phyloP scores from a whole-genome alignment of 1,140 invertebrate species.

The Bombus superbus region DNA sequence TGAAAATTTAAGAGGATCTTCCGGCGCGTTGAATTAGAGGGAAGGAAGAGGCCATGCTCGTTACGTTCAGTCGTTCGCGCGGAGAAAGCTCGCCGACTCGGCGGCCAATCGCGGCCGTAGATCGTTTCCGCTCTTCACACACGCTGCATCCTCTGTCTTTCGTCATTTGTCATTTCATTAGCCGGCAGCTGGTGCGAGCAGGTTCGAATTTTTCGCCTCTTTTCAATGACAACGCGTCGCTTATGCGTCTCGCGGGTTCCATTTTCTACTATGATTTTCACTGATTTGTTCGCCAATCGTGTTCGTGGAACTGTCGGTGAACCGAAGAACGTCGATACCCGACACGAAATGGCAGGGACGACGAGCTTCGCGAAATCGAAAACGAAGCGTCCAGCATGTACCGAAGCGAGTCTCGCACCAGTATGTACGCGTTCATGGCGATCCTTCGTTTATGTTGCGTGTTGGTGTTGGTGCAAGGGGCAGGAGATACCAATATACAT shows the following conservation, averaged over 20 bases:
- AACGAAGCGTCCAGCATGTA: background rate
- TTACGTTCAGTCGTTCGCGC: slow-evolving; percentile 32
- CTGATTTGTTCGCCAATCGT: background rate
- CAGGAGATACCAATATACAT: slow-evolving; percentile 97
- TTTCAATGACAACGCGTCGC: background rate
- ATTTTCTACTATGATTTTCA: background rate
- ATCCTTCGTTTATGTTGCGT: slow-evolving; percentile 79
- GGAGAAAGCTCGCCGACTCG: background rate
- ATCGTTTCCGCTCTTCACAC: slow-evolving; percentile 43
- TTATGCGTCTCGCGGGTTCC: too few species aligned
- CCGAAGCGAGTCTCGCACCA: slow-evolving; percentile 56
- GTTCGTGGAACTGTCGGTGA: background rate
- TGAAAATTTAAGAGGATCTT: slow-evolving; percentile 11
- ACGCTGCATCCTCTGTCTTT: slow-evolving; percentile 67
- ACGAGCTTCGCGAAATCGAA: slow-evolving; percentile 1
- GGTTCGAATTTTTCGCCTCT: background rate
- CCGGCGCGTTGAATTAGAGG: slow-evolving; percentile 1
- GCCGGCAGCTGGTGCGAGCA: slow-evolving; percentile 57
- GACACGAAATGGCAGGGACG: background rate
- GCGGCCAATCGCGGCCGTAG: slow-evolving; percentile 33
- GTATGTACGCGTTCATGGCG: slow-evolving; percentile 47
- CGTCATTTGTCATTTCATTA: slow-evolving; percentile 67
- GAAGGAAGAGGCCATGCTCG: background rate
- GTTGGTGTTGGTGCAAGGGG: slow-evolving; percentile 86
- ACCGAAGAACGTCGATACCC: background rate